Conservation (phyloP, 2,888 invertebrate species). For the Erebia aethiops region DNA sequence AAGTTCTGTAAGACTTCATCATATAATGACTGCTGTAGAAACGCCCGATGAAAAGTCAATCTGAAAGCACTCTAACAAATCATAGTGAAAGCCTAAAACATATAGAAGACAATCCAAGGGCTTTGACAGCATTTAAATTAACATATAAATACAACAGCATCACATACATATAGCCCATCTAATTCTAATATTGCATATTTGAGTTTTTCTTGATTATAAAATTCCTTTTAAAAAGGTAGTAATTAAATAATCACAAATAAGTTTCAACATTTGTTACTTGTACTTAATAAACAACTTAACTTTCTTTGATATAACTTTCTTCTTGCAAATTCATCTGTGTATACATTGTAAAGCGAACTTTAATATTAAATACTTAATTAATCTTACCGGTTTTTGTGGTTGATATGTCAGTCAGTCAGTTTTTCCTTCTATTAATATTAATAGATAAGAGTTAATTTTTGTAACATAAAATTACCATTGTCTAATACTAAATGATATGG, state of each 20-base stretch:
- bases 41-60: neutral
- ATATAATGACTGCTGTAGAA: neutral
- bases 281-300: neutral
- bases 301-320: neutral
- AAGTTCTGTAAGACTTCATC: neutral
- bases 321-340: no score
- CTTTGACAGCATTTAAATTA: neutral
- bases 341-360: no score
- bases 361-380: neutral
- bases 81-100: neutral
- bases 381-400: no score
- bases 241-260: neutral
- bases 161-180: neutral
- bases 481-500: neutral
- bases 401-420: no score
- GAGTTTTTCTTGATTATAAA: no score
- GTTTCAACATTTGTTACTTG: neutral
- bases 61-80: slow-evolving; percentile 1
- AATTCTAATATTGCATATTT: slow-evolving; percentile 4
- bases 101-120: slow-evolving; percentile 4
- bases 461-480: neutral
- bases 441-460: neutral
- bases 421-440: no score
- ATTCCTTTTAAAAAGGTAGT: neutral
- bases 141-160: neutral